Evolutionary conservation across 2,888 invertebrate genomes (phyloP).

Genomic region (Vandiemenella viatica): DNA sequence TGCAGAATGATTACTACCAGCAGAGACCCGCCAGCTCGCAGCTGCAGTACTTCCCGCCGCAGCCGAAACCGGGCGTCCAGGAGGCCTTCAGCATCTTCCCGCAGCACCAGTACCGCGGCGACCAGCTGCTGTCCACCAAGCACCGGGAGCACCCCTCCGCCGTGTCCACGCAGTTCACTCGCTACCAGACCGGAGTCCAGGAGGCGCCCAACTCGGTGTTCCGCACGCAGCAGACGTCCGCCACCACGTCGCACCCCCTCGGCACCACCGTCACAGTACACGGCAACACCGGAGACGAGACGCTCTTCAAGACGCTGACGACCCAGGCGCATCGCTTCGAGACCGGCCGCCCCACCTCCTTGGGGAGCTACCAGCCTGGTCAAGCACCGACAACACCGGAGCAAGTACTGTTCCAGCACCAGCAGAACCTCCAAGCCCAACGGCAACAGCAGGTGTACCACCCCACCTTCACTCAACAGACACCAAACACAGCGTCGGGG

Average conservation of each 20-base stretch:
- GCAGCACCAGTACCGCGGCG: background rate
- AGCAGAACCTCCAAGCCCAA: background rate
- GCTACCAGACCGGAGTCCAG: background rate
- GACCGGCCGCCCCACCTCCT: background rate
- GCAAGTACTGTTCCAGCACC: too few species aligned
- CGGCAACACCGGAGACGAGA: background rate
- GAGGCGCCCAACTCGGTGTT: background rate
- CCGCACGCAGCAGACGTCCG: background rate
- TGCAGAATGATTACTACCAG: too few species aligned
- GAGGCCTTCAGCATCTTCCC: background rate
- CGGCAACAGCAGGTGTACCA: background rate
- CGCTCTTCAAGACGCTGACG: background rate
- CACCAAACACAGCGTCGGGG: background rate
- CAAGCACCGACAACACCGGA: background rate
- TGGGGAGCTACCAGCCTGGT: background rate
- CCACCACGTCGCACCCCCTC: too few species aligned
- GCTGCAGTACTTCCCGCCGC: background rate
- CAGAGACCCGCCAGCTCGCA: background rate
- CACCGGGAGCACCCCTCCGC: too few species aligned
- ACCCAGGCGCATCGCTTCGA: background rate
- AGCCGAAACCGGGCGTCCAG: background rate
- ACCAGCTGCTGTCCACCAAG: too few species aligned
- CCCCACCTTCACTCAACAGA: background rate
- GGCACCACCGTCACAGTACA: background rate
- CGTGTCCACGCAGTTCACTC: too few species aligned